A percentile compares a stretch with the other conserved stretches of the same genome.
Evolutionary conservation across 2,113 vertebrate species (phyloP).

Genomic region (Pleuronectes platessa): DNA sequence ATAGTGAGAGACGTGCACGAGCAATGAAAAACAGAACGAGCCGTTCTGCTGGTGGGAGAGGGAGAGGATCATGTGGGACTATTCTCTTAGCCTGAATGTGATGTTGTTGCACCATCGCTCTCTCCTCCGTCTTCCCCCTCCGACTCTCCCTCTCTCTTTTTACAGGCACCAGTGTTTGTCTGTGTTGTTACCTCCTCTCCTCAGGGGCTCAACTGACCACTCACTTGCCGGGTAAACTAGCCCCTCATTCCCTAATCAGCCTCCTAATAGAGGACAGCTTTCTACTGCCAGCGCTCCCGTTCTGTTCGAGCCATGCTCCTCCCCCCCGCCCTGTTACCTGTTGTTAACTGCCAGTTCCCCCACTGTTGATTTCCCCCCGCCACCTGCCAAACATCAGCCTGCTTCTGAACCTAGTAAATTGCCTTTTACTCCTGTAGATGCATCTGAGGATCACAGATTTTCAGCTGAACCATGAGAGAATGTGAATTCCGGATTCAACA

Average conservation of each 20-base stretch:
- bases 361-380: constrained; percentile 37
- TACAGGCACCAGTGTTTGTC: background rate
- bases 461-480: background rate
- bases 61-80: constrained; percentile 20
- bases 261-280: constrained; percentile 60
- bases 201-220: constrained; percentile 40
- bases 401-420: constrained; percentile 19
- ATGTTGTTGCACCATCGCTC: background rate
- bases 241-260: constrained; percentile 48
- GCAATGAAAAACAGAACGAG: constrained; percentile 21
- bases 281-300: constrained; percentile 32
- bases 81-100: constrained; percentile 5
- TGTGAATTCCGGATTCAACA: no score
- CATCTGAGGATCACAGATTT: constrained; percentile 7
- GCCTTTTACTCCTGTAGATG: constrained; percentile 1
- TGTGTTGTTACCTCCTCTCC: constrained; percentile 21
- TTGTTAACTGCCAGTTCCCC: constrained; percentile 52
- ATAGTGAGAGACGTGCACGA: constrained; percentile 27
- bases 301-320: constrained; percentile 34
- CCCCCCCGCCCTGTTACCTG: constrained; percentile 35
- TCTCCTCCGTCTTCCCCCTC: background rate
- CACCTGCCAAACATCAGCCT: constrained; percentile 45
- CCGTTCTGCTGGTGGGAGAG: constrained; percentile 28
- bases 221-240: constrained; percentile 36
- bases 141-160: background rate